Conservation (phyloP, 1,140 invertebrate genomes). For the Antheraea pernyi region DNA sequence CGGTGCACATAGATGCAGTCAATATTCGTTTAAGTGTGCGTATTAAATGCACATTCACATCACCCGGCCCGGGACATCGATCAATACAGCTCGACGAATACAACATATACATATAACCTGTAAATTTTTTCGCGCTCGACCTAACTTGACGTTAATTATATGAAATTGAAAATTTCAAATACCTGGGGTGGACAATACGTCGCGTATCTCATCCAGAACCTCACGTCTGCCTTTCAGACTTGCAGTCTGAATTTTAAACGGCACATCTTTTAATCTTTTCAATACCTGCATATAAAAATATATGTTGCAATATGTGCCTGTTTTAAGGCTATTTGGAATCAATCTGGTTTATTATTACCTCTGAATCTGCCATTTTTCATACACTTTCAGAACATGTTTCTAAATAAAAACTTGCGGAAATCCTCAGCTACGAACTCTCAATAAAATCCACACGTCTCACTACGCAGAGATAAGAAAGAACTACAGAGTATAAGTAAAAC, state of each 20-base stretch:
- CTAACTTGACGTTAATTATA: background rate
- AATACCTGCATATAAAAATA: conserved; percentile 81
- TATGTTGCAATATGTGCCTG: conserved; percentile 19
- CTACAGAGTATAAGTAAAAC: background rate
- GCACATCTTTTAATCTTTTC: conserved; percentile 89
- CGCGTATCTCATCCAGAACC: conserved; percentile 85
- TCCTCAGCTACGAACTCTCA: conserved; percentile 12
- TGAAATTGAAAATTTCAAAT: conserved; percentile 28
- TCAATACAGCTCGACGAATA: conserved; percentile 48
- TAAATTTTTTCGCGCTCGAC: background rate
- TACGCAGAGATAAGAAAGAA: background rate
- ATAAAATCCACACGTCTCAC: conserved; percentile 26
- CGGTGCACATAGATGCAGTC: conserved; percentile 12
- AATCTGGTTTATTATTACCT: conserved; percentile 47
- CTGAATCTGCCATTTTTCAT: conserved; percentile 69
- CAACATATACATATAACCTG: conserved; percentile 23
- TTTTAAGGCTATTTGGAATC: conserved; percentile 12
- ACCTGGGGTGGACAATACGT: conserved; percentile 88
- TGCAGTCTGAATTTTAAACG: conserved; percentile 87
- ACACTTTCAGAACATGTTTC: conserved; percentile 47
- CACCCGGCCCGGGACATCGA: conserved; percentile 23
- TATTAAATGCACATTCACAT: conserved; percentile 13
- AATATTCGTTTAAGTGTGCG: conserved; percentile 4
- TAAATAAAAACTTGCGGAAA: conserved; percentile 3
- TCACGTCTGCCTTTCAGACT: conserved; percentile 86